Percentiles rank a stretch among this genome's conserved stretches.
Evolutionary conservation across 53 echinoderm and acorn worm genomes (phyloP).

Genomic region (Zoroaster sp.): DNA sequence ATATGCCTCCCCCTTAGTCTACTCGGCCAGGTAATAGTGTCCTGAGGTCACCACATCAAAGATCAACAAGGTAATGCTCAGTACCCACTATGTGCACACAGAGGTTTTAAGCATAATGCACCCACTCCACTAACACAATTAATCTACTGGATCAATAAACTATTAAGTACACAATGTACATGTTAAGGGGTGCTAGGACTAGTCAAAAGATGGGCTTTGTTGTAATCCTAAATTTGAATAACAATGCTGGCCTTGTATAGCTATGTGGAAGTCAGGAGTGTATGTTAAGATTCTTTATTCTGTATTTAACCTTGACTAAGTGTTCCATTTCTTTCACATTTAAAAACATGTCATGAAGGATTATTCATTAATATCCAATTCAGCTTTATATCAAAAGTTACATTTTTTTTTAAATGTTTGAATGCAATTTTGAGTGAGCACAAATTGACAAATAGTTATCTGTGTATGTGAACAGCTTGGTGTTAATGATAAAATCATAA

Average conservation of each 20-base stretch:
- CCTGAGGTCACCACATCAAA: not conserved
- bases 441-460: no score
- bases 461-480: no score
- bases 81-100: no score
- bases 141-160: not conserved
- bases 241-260: not conserved
- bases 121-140: not conserved
- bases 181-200: not conserved
- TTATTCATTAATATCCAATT: no score
- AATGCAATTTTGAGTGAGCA: no score
- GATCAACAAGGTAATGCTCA: not conserved
- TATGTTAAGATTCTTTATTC: not conserved
- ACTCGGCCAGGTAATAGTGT: not conserved
- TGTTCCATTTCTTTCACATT: no score
- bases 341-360: no score
- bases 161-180: not conserved
- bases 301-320: not conserved
- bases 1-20: not conserved
- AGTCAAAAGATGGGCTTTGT: not conserved
- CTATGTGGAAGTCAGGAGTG: not conserved
- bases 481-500: no score
- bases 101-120: no score
- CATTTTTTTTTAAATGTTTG: no score
- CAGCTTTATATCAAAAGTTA: no score
- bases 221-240: not conserved